phyloP scores from a whole-genome alignment of 1,140 invertebrate genomes.

The Drosophila kepulauana region DNA sequence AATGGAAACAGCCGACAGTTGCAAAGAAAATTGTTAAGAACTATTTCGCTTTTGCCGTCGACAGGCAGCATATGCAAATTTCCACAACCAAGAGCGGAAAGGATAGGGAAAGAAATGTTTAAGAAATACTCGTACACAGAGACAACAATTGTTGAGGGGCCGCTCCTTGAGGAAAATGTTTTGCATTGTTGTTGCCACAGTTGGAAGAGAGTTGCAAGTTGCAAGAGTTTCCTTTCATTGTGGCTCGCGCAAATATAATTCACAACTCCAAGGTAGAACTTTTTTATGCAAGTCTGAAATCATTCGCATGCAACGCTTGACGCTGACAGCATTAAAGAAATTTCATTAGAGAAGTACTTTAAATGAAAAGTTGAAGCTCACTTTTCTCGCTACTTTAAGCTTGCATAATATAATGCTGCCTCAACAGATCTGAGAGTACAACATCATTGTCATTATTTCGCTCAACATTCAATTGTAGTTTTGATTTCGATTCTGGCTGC shows the following conservation, averaged over 20 bases:
- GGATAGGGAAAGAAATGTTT: slow-evolving; percentile 2
- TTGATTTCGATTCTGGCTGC: slow-evolving; percentile 33
- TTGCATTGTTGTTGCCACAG: slow-evolving; percentile 21
- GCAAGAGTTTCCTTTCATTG: slow-evolving; percentile 11
- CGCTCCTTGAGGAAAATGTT: slow-evolving; percentile 59
- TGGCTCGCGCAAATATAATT: slow-evolving; percentile 29
- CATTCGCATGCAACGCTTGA: slow-evolving; percentile 10
- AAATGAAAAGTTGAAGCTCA: not conserved
- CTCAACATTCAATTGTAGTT: slow-evolving; percentile 59
- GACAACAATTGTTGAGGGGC: slow-evolving; percentile 47
- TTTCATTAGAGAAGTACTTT: slow-evolving; percentile 5
- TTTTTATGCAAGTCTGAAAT: slow-evolving; percentile 32
- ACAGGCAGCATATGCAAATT: slow-evolving; percentile 79
- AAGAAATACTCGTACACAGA: slow-evolving; percentile 49
- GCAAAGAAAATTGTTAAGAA: slow-evolving; percentile 63
- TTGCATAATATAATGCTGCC: too few species aligned
- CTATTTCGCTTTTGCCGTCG: slow-evolving; percentile 51
- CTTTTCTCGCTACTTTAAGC: not conserved
- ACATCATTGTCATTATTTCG: slow-evolving; percentile 5
- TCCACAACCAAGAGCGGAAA: slow-evolving; percentile 5
- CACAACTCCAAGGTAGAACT: slow-evolving; percentile 30
- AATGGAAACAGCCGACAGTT: slow-evolving; percentile 63
- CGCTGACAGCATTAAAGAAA: slow-evolving; percentile 18
- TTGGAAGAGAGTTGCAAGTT: slow-evolving; percentile 1
- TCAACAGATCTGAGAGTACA: slow-evolving; percentile 10